A percentile compares a stretch with the other conserved stretches of the same genome.
phyloP scores from a whole-genome alignment of 2,888 invertebrate genomes.

The Ceratothoa steindachneri region DNA sequence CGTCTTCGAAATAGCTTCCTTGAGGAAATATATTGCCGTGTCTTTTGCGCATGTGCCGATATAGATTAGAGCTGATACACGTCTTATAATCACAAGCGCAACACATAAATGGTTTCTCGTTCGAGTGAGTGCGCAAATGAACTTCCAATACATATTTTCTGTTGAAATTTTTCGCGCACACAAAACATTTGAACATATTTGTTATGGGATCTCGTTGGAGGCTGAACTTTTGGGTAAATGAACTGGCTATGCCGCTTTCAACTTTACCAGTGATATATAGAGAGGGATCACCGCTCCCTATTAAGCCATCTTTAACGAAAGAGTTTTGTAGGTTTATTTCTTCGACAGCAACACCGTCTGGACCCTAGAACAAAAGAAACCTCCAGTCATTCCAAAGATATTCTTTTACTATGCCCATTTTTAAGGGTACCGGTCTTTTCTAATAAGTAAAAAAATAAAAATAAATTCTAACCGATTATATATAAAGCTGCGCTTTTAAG shows the following conservation, averaged over 20 bases:
- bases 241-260: neutral
- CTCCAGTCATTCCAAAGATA: neutral
- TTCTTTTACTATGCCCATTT: no score
- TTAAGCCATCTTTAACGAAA: neutral
- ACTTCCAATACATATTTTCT: neutral
- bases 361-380: neutral
- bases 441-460: no score
- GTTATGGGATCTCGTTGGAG: neutral
- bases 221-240: neutral
- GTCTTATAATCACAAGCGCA: neutral
- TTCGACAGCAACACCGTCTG: neutral
- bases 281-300: neutral
- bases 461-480: no score
- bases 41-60: neutral
- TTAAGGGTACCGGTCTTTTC: no score
- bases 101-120: neutral
- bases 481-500: no score
- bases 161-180: neutral
- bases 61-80: neutral
- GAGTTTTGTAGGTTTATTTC: neutral
- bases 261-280: no score
- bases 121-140: neutral
- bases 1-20: no score
- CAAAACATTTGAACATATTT: neutral
- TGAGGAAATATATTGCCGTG: no score